Evolutionary conservation across 2,113 vertebrate species (phyloP), one percentile per base, ranked within the genome.

Genomic region (Sigmodon hispidus): DNA sequence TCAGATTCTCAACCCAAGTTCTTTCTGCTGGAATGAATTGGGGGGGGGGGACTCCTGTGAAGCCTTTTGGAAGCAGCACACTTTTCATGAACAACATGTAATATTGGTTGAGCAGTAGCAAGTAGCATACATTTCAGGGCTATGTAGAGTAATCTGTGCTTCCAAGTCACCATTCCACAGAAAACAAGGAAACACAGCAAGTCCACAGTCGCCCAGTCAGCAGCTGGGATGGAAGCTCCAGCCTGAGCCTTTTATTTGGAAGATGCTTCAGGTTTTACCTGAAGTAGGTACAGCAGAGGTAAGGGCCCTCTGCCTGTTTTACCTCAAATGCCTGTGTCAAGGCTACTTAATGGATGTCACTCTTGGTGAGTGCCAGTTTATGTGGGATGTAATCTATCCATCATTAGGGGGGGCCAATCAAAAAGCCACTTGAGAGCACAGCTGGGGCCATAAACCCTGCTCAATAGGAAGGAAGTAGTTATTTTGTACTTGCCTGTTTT

Each of bases 131-230:
- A 34, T 36, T 3, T 63, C 24, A 9, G 13, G 31, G 22, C 48
- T 87, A 50, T 45, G n/a, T 40, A 61, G 48, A 63, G 12, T 48
- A 24, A n/a, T 2, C 50, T 19, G 40, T 31, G 72, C 26, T 36
- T 61, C 48, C 67, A n/a, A 24, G 15, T 40, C 40, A 29, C 55
- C 57, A 5, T 24, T 63, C 43, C 34, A 43, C 5, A 9, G n/a
- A 31, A 48, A 67, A 31, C 0, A 24, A 89, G 40, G 57, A 76
- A 26, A 24, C 0, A 2, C 0, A 22, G 26, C 45, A 50, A 61
- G 24, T 40, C 85, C 16, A 2, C 3, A 6, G 80, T 11, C 5
- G 0, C 40, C 40, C 1, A 1, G 79, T 4, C 0, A 0, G 63
- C 31, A 16, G 73, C 86, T 0, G 17, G 40, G 0, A 3, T 17